Percentiles rank a stretch among this genome's conserved stretches.
Evolutionary conservation across 2,797 vertebrate genomes (phyloP).

Genomic region (Chaetophractus vellerosus): DNA sequence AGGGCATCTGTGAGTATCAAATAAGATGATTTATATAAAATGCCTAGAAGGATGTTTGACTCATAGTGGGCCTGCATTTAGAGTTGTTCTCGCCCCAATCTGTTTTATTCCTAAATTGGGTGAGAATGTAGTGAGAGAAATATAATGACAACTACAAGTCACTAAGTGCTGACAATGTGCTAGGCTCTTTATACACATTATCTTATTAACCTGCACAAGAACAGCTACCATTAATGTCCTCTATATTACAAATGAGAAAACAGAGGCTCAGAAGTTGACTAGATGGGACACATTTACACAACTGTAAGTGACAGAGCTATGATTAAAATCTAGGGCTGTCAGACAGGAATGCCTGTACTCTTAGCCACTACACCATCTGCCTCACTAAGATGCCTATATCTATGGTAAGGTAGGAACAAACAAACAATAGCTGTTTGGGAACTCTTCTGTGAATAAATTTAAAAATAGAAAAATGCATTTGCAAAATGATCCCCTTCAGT

Average conservation of each 20-base stretch:
- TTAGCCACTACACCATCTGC: not conserved
- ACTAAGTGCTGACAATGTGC: not conserved
- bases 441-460: not conserved
- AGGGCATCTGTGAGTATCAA: not conserved
- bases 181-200: not conserved
- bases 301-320: not conserved
- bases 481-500: not conserved
- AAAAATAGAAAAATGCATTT: not conserved
- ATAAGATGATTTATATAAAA: not conserved
- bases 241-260: not conserved
- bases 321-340: not conserved
- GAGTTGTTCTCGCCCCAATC: not conserved
- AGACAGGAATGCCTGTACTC: not conserved
- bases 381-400: not conserved
- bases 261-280: not conserved
- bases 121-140: not conserved
- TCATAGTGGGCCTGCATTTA: not conserved
- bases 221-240: not conserved
- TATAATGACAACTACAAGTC: not conserved
- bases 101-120: not conserved
- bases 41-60: not conserved
- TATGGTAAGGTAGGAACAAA: not conserved
- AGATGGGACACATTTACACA: not conserved
- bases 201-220: not conserved
- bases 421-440: not conserved